Percentiles rank a stretch among this genome's conserved stretches.
Conservation (phyloP, 1,140 invertebrate species). For the Ylistrum balloti region DNA sequence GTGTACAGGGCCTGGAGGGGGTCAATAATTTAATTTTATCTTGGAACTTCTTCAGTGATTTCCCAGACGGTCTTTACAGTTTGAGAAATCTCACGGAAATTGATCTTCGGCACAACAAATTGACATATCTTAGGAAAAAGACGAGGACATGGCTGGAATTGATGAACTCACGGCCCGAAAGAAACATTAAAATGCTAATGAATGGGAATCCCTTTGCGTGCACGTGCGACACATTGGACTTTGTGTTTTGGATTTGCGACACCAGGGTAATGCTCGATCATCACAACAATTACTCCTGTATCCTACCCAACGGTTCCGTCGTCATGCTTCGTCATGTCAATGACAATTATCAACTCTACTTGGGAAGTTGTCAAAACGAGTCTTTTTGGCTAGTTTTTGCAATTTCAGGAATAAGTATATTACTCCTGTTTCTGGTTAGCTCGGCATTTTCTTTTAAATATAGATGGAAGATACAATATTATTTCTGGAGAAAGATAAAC, state of each 20-base stretch:
- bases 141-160: background rate
- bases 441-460: constrained; percentile 9
- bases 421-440: background rate
- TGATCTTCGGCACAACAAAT: background rate
- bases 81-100: background rate
- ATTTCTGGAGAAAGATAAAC: background rate
- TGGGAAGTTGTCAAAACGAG: background rate
- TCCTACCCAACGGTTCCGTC: background rate
- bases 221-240: background rate
- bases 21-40: background rate
- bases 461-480: background rate
- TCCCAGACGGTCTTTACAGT: background rate
- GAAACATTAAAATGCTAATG: background rate
- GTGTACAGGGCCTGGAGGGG: background rate
- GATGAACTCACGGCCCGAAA: background rate
- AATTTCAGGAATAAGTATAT: background rate
- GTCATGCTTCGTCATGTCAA: background rate
- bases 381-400: constrained; percentile 28
- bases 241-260: constrained; percentile 11
- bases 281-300: background rate
- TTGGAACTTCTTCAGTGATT: background rate
- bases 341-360: background rate
- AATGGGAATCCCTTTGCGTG: background rate
- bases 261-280: background rate
- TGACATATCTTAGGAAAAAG: background rate